phyloP scores from a whole-genome alignment of 2,888 invertebrate species.

The Margaritifera margaritifera region DNA sequence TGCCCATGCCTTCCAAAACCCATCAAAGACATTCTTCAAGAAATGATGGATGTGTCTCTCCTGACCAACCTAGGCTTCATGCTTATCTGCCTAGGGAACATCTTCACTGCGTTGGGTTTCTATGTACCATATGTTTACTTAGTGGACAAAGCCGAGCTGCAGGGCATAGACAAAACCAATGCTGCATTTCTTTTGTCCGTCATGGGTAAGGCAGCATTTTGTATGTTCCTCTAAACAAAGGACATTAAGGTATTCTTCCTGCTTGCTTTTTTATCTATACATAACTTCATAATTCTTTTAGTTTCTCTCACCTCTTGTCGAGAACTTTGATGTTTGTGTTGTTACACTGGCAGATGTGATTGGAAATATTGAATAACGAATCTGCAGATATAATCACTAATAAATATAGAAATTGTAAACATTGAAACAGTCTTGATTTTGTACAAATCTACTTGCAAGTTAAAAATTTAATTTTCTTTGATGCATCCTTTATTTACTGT shows the following conservation, averaged over 20 bases:
- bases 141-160: conserved; percentile 53
- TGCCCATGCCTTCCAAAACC: conserved; percentile 69
- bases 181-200: conserved; percentile 73
- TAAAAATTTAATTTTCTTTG: too few species aligned
- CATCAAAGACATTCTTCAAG: conserved; percentile 77
- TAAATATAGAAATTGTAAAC: too few species aligned
- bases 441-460: too few species aligned
- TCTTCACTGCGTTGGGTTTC: conserved; percentile 67
- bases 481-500: too few species aligned
- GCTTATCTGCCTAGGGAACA: conserved; percentile 92
- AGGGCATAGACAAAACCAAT: conserved; percentile 73
- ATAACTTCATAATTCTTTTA: too few species aligned
- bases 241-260: not conserved
- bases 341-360: too few species aligned
- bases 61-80: conserved; percentile 92
- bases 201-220: conserved; percentile 64
- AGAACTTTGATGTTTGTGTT: too few species aligned
- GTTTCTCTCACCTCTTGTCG: too few species aligned
- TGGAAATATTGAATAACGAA: too few species aligned
- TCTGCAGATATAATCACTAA: too few species aligned
- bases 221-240: not conserved
- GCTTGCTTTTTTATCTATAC: too few species aligned
- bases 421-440: too few species aligned
- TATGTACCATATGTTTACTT: conserved; percentile 70
- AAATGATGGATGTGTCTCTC: conserved; percentile 93